phyloP scores from a whole-genome alignment of 1,140 invertebrate genomes.

The Steinernema khuongi region DNA sequence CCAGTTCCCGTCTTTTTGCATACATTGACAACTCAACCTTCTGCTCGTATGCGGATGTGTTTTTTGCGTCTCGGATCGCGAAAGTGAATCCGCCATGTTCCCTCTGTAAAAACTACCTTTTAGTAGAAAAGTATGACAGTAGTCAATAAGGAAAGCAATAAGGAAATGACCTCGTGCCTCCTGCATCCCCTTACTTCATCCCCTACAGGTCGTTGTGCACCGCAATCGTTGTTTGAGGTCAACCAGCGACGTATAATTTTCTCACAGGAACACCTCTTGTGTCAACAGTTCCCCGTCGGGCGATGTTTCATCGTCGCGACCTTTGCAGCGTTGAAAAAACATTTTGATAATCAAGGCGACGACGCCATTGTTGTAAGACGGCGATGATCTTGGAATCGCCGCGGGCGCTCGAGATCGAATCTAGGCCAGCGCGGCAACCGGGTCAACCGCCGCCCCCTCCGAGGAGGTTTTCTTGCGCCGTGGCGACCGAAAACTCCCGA shows the following conservation, averaged over 20 bases:
- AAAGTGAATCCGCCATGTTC: too few relatives aligned
- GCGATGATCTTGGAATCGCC: not conserved
- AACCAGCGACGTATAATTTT: not conserved
- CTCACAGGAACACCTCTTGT: not conserved
- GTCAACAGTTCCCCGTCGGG: not conserved
- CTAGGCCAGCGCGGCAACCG: not conserved
- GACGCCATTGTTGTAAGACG: not conserved
- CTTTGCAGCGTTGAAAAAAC: conserved; percentile 6
- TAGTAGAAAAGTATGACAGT: too few relatives aligned
- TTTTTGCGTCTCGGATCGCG: too few relatives aligned
- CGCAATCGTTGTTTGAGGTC: too few relatives aligned
- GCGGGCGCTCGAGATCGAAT: not conserved
- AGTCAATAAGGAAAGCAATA: too few relatives aligned
- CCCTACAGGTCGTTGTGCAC: too few relatives aligned
- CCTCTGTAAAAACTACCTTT: too few relatives aligned
- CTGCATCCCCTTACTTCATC: too few relatives aligned
- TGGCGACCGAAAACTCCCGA: not conserved
- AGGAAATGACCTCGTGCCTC: too few relatives aligned
- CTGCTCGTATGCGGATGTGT: too few relatives aligned
- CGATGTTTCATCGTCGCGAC: not conserved
- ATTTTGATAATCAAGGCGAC: not conserved
- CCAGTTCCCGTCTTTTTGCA: too few relatives aligned
- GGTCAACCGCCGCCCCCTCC: not conserved
- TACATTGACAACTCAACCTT: too few relatives aligned
- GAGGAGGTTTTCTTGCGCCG: not conserved